Evolutionary conservation across 2,113 vertebrate species (phyloP).

Genomic region (Prochilodus magdalenae): DNA sequence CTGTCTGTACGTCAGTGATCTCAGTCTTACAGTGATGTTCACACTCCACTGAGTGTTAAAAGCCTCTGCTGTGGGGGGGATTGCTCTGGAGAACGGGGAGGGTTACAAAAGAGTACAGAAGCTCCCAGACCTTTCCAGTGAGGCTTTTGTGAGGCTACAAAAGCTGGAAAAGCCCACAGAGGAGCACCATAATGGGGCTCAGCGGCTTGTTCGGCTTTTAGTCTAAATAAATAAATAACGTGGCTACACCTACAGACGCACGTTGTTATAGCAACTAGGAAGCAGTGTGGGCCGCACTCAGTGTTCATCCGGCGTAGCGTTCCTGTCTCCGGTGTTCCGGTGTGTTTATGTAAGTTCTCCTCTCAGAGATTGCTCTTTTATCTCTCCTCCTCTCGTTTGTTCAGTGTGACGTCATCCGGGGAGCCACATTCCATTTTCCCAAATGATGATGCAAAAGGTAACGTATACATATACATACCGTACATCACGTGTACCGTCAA

Average conservation of each 20-base stretch:
- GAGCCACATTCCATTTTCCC: conserved; percentile 28
- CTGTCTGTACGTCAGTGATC: not conserved
- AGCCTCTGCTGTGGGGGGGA: not conserved
- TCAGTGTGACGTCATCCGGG: conserved; percentile 27
- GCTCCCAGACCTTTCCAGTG: conserved; percentile 15
- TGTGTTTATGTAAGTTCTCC: not conserved
- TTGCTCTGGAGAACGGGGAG: not conserved
- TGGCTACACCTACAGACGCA: not conserved
- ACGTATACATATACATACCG: too few species aligned
- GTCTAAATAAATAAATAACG: not conserved
- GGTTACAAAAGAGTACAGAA: conserved; percentile 38
- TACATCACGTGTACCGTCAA: too few species aligned
- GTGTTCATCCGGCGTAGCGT: not conserved
- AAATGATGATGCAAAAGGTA: conserved; percentile 65
- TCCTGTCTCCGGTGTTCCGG: not conserved
- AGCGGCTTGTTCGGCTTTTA: not conserved
- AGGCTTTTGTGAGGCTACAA: conserved; percentile 36
- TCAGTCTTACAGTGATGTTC: not conserved
- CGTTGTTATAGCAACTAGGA: conserved; percentile 8
- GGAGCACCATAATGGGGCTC: not conserved
- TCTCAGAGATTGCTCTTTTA: not conserved
- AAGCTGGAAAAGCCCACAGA: conserved; percentile 10
- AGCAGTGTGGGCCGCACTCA: not conserved
- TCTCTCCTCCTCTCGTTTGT: not conserved
- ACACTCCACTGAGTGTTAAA: too few species aligned